Evolutionary conservation across 2,888 invertebrate genomes (phyloP), one percentile per base, ranked within the genome.

Genomic region (Thereva unica): DNA sequence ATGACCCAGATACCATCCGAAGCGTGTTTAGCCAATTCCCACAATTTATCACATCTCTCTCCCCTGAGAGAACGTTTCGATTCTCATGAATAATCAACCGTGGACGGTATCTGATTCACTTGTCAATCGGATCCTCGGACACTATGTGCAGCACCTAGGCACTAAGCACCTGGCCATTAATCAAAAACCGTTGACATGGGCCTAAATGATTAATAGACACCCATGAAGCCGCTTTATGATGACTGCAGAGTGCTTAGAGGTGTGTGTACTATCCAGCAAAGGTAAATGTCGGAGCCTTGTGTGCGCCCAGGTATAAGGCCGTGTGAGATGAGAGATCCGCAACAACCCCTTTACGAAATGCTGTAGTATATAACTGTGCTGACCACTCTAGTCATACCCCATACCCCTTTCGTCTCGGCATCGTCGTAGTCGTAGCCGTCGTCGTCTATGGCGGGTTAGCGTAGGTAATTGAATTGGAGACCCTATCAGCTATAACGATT

Each of bases 131-230:
- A 59, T 49, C 23, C 23, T 23, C 23, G 23, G 23, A 23, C 23
- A 23, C 23, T 23, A 23, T 23, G 23, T 23, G 49, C 38, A 9
- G 59, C 37, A 35, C 37, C 59, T 23, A n/a, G 12, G 8, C 12
- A 23, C 23, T 23, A 23, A 23, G 59, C 38, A 40, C 23, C 23
- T 23, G 45, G 8, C 47, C 49, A 59, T 59, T 47, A 59, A 59
- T 59, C 59, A 59, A 47, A 47, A 49, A 10, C 47, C 59, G 59
- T 59, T 59, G 59, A 59, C 59, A 59, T 38, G 47, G 47, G 23
- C 23, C 59, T 59, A 59, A 59, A 47, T 59, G 49, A 49, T 59
- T 59, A 44, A 45, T 34, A 45, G 57, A 37, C 23, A 23, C 45
- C 23, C 23, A 23, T 23, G 44, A 8, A 45, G 45, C 37, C 45